phyloP scores from a whole-genome alignment of 2,888 invertebrate species.

The Tridacna gigas region DNA sequence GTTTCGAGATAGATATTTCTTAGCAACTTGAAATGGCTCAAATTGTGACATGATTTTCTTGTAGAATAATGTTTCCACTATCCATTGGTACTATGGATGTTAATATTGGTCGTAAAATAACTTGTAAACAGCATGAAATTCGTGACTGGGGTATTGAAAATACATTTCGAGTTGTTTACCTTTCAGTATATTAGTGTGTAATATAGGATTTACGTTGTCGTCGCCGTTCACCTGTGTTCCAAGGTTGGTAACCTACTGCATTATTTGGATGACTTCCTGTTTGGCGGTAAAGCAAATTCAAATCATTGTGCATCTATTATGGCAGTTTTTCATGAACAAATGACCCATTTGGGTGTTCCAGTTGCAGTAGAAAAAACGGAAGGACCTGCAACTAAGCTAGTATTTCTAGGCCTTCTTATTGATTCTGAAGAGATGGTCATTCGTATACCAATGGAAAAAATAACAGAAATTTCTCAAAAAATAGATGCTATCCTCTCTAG shows the following conservation, averaged over 20 bases:
- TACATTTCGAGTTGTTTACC: too few species aligned
- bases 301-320: conserved; percentile 1
- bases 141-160: too few species aligned
- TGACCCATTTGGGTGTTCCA: conserved; percentile 16
- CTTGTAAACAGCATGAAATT: too few species aligned
- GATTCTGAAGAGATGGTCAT: conserved; percentile 33
- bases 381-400: conserved; percentile 13
- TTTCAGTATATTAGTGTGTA: too few species aligned
- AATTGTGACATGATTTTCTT: too few species aligned
- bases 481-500: conserved; percentile 18
- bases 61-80: too few species aligned
- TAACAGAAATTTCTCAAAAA: conserved; percentile 23
- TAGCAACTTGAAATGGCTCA: too few species aligned
- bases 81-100: too few species aligned
- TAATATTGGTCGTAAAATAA: too few species aligned
- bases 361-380: conserved; percentile 36
- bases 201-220: too few species aligned
- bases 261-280: conserved; percentile 49
- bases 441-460: conserved; percentile 32
- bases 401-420: conserved; percentile 43
- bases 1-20: too few species aligned
- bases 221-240: too few species aligned
- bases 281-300: conserved; percentile 29
- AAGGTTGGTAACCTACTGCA: conserved; percentile 15
- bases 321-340: background rate